phyloP scores from a whole-genome alignment of 2,888 invertebrate species.

The Timema cristinae region DNA sequence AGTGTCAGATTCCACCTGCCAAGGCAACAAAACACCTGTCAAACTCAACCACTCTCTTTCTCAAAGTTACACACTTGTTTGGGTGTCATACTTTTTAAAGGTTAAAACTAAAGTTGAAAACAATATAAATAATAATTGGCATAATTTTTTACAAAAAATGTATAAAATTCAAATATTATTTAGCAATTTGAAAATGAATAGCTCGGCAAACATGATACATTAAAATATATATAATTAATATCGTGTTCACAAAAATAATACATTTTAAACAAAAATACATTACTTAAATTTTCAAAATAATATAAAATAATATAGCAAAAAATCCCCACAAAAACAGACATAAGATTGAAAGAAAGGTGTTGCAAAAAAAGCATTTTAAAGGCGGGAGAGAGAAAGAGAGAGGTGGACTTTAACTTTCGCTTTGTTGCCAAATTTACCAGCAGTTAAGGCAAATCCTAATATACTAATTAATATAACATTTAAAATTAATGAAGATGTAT shows the following conservation, averaged over 20 bases:
- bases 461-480: no score
- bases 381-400: slow-evolving; percentile 20
- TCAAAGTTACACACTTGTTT: not conserved
- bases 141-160: not conserved
- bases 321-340: not conserved
- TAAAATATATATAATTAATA: no score
- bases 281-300: no score
- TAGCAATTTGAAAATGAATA: no score
- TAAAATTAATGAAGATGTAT: no score
- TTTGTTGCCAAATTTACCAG: not conserved
- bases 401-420: slow-evolving; percentile 26
- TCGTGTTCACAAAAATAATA: no score
- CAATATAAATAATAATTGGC: slow-evolving; percentile 19
- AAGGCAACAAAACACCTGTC: slow-evolving; percentile 28
- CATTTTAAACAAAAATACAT: no score
- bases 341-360: slow-evolving; percentile 31
- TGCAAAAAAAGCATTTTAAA: slow-evolving; percentile 28
- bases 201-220: no score
- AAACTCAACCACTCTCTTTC: slow-evolving; percentile 17
- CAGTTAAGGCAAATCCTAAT: not conserved
- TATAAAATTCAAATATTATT: slow-evolving; percentile 13
- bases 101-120: not conserved
- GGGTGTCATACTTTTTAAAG: not conserved
- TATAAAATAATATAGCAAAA: no score
- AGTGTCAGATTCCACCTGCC: slow-evolving; percentile 58